Conservation (phyloP, 2,888 invertebrate species). For the Drosophila heteroneura region DNA sequence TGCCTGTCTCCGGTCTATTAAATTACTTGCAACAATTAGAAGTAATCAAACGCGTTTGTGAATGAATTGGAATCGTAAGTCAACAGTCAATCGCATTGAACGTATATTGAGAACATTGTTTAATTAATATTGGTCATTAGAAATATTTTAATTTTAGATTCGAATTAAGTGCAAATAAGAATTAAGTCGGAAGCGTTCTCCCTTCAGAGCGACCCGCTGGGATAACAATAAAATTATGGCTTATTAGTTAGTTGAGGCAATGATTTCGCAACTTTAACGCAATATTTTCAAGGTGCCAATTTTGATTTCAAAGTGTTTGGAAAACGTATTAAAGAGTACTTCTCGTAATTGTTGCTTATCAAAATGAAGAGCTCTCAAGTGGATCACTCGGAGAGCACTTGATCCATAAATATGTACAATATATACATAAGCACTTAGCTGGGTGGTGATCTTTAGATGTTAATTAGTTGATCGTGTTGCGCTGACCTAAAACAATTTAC, state of each 20-base stretch:
- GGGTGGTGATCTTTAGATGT: constrained; percentile 20
- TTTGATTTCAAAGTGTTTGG: constrained; percentile 7
- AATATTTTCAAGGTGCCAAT: not conserved
- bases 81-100: not conserved
- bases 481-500: constrained; percentile 26
- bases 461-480: constrained; percentile 46
- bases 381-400: constrained; percentile 24
- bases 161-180: not conserved
- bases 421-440: constrained; percentile 34
- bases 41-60: not conserved
- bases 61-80: too few relatives aligned
- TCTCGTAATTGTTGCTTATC: not conserved
- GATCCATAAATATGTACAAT: constrained; percentile 7
- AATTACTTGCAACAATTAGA: not conserved
- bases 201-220: not conserved
- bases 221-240: not conserved
- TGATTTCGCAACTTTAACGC: not conserved
- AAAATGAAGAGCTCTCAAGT: constrained; percentile 28
- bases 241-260: not conserved
- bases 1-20: not conserved
- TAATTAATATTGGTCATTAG: not conserved
- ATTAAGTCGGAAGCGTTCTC: not conserved
- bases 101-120: not conserved
- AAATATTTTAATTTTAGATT: not conserved
- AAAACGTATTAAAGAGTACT: not conserved